Evolutionary conservation across 1,140 invertebrate species (phyloP).

Genomic region (Marisa cornuarietis): DNA sequence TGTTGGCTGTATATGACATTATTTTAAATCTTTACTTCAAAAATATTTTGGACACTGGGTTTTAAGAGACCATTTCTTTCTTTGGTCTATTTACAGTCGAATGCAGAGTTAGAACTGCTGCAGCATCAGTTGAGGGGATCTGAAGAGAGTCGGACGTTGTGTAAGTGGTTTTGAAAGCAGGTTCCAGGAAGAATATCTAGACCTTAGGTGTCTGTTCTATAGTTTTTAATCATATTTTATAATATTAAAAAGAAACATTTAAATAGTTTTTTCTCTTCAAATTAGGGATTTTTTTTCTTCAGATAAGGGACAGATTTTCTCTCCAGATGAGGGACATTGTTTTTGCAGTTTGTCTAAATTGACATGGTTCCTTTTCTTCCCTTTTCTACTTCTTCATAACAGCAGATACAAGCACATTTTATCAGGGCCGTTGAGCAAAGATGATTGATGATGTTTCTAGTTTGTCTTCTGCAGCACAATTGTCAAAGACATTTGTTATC

Average conservation of each 20-base stretch:
- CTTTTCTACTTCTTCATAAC: no score
- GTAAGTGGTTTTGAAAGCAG: slow-evolving; percentile 43
- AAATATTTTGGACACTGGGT: no score
- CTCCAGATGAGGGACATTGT: no score
- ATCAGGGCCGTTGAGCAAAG: background rate
- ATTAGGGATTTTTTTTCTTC: background rate
- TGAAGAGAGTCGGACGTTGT: slow-evolving; percentile 56
- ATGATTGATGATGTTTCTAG: no score
- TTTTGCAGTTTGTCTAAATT: no score
- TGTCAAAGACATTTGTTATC: no score
- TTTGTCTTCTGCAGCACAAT: no score
- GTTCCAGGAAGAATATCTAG: background rate
- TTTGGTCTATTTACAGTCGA: slow-evolving; percentile 14
- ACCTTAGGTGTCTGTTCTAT: background rate
- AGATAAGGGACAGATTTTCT: no score
- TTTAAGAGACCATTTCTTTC: no score
- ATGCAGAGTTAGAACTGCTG: slow-evolving; percentile 49
- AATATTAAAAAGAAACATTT: background rate
- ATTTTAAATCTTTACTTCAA: no score
- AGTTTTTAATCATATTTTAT: background rate
- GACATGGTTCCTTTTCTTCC: no score
- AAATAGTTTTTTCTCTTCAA: background rate
- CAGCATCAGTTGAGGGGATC: slow-evolving; percentile 53
- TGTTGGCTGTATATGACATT: background rate
- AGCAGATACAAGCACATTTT: background rate